Evolutionary conservation across 2,797 vertebrate genomes (phyloP), one percentile per base, ranked within the genome.

Genomic region (Melanogrammus aeglefinus): DNA sequence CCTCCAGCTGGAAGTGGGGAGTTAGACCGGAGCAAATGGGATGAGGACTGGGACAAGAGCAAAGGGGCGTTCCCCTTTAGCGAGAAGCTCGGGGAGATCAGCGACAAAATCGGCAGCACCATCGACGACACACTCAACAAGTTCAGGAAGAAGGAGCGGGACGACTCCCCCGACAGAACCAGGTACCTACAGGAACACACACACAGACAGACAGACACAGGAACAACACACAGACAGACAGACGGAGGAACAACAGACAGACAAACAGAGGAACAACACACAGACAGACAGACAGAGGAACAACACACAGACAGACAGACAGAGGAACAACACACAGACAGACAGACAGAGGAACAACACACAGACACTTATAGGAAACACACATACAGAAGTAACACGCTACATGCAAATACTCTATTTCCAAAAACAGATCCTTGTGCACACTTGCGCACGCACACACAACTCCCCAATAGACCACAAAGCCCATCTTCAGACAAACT

Each of bases 31-130:
- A 96, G 92, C 88, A 98, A 97, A 81, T 99, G 97, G 97, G 98
- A 99, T n/a, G 98, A 99, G 78, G 98, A 99, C 81, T 99, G 98
- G 98, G 98, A 99, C 90, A 98, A 97, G 88, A 98, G 93, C 91
- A 96, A 94, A 91, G 91, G 96, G 74, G 85, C 94, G 10, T 99
- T 99, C 88, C 97, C 97, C 31, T 99, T 99, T 85, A 98, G 97
- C 16, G 97, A 99, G 90, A 98, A 98, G 91, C 92, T 99, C 10
- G 97, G 98, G 7, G 98, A 99, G 88, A 96, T 99, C 82, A 96
- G 97, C 1, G 97, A 99, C 92, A 99, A 98, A 91, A 99, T 99
- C 35, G 98, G 97, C 89, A 98, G 96, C 91, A 99, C 97, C 16
- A 99, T 99, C 21, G 97, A 99, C 66, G 97, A 99, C 91, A 99